Evolutionary conservation across 2,797 vertebrate genomes (phyloP).

Genomic region (Smutsia gigantea): DNA sequence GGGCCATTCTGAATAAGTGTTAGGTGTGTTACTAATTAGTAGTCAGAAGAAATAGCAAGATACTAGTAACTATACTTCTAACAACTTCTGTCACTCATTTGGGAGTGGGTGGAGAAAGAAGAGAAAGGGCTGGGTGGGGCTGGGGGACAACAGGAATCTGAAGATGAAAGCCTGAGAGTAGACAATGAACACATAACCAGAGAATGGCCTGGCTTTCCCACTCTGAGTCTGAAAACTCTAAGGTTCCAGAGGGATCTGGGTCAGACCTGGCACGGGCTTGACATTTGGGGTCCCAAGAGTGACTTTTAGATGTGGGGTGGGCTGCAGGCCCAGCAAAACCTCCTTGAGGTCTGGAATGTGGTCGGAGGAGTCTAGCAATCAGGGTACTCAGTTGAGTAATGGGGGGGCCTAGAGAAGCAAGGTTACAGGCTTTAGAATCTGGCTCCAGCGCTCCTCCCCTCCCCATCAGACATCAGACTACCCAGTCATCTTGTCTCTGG

Average conservation of each 20-base stretch:
- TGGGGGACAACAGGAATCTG: neutral
- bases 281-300: neutral
- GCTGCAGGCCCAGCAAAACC: neutral
- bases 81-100: neutral
- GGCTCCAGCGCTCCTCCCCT: neutral
- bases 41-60: neutral
- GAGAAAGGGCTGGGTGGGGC: neutral
- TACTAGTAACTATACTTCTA: constrained; percentile 4
- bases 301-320: neutral
- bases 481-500: constrained; percentile 95
- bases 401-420: neutral
- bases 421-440: neutral
- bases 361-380: neutral
- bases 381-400: neutral
- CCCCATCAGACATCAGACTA: constrained; percentile 91
- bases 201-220: neutral
- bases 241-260: neutral
- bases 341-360: neutral
- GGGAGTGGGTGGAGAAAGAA: neutral
- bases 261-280: neutral
- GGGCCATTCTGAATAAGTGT: constrained; percentile 16
- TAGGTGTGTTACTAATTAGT: neutral
- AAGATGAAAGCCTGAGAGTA: neutral
- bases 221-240: neutral
- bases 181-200: neutral